phyloP scores from a whole-genome alignment of 2,797 vertebrate species.

The Rhynchotus rufescens region DNA sequence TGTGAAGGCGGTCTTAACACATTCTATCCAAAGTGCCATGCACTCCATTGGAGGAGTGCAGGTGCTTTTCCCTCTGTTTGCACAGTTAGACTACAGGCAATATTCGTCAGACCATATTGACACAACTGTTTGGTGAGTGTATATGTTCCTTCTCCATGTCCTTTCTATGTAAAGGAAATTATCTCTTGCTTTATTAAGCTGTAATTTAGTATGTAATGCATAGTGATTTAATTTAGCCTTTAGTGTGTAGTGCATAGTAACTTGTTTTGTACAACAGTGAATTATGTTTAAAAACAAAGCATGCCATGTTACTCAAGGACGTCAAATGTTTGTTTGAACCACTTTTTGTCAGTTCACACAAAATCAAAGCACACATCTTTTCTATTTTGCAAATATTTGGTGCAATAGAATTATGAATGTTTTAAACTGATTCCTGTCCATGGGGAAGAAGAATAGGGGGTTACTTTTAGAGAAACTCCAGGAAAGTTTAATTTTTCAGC shows the following conservation, averaged over 20 bases:
- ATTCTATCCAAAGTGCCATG: slow-evolving; percentile 96
- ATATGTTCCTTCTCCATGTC: not conserved
- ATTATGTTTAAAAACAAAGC: not conserved
- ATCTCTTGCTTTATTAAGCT: not conserved
- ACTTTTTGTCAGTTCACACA: not conserved
- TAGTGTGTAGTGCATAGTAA: not conserved
- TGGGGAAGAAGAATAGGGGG: not conserved
- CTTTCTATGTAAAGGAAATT: not conserved
- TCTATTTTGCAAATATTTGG: not conserved
- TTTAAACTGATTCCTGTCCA: not conserved
- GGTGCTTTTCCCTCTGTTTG: slow-evolving; percentile 97
- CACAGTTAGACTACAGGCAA: slow-evolving; percentile 94
- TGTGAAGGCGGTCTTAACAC: slow-evolving; percentile 96
- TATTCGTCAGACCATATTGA: slow-evolving; percentile 90
- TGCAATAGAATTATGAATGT: not conserved
- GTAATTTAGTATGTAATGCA: no score
- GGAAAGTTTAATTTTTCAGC: not conserved
- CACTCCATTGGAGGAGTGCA: slow-evolving; percentile 98
- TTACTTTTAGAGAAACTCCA: not conserved
- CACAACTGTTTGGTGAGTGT: slow-evolving; percentile 92
- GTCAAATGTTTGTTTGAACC: not conserved
- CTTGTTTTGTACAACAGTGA: not conserved
- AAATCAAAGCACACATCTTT: not conserved
- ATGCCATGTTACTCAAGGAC: not conserved
- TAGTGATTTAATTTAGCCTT: not conserved